Evolutionary conservation across 2,113 vertebrate genomes (phyloP).

Genomic region (Zingel zingel): DNA sequence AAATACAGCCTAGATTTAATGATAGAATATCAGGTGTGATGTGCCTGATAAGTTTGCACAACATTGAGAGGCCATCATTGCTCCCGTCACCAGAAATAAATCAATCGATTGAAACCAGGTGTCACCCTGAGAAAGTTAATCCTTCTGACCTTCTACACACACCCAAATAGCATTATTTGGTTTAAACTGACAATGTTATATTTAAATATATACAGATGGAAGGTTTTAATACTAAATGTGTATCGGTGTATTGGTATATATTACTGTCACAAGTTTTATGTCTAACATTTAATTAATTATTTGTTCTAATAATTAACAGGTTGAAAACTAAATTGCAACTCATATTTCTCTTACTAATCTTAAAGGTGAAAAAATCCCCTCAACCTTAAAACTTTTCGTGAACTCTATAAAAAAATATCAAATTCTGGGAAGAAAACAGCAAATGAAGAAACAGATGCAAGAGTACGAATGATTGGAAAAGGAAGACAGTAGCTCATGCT

Average conservation of each 20-base stretch:
- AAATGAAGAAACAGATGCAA: neutral
- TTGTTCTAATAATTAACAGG: neutral
- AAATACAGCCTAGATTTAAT: neutral
- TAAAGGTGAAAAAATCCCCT: neutral
- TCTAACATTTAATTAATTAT: too few species aligned
- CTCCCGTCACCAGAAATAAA: conserved; percentile 49
- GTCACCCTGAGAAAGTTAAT: conserved; percentile 32
- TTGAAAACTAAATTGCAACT: neutral
- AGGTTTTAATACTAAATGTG: conserved; percentile 1
- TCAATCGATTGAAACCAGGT: conserved; percentile 16
- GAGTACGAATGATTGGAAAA: neutral
- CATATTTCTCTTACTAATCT: neutral
- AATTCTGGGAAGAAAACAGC: neutral
- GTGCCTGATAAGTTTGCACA: conserved; percentile 1
- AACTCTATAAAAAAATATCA: neutral
- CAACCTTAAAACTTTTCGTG: neutral
- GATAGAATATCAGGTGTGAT: neutral
- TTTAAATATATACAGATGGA: neutral
- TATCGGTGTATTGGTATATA: neutral
- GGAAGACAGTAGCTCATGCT: conserved; percentile 8
- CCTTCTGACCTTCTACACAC: neutral
- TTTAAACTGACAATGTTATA: neutral
- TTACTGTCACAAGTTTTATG: neutral
- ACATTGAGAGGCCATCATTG: neutral
- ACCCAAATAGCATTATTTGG: neutral